phyloP scores from a whole-genome alignment of 2,113 vertebrate genomes.

The Paratilapia polleni region DNA sequence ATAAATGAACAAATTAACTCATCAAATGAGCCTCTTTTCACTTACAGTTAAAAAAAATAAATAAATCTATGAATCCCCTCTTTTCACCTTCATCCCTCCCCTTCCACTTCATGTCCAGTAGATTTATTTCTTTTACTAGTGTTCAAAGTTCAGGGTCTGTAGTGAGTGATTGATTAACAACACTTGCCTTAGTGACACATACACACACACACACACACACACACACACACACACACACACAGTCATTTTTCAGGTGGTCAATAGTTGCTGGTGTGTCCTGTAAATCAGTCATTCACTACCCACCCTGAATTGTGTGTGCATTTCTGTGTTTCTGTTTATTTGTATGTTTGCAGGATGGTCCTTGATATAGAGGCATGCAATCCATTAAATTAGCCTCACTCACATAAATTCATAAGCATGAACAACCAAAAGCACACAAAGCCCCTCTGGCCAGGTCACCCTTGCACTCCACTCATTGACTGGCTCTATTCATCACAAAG shows the following conservation, averaged over 20 bases:
- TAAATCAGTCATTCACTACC: slow-evolving; percentile 58
- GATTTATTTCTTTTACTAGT: slow-evolving; percentile 61
- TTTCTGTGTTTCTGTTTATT: not conserved
- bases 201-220: slow-evolving; percentile 31
- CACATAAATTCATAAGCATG: slow-evolving; percentile 36
- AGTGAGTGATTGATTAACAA: slow-evolving; percentile 71
- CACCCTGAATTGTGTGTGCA: slow-evolving; percentile 22
- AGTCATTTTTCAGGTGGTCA: slow-evolving; percentile 63
- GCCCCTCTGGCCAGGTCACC: slow-evolving; percentile 16
- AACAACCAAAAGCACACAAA: slow-evolving; percentile 26
- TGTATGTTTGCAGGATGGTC: slow-evolving; percentile 5
- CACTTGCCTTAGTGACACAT: slow-evolving; percentile 39
- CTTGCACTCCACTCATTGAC: slow-evolving; percentile 30
- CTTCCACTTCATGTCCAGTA: slow-evolving; percentile 27
- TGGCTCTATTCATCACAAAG: slow-evolving; percentile 39
- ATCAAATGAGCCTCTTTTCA: not conserved
- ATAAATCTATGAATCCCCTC: too few species aligned
- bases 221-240: slow-evolving; percentile 21
- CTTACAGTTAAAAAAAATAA: not conserved
- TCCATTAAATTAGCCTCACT: slow-evolving; percentile 62
- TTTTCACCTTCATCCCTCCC: slow-evolving; percentile 14
- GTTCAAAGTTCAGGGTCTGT: slow-evolving; percentile 74
- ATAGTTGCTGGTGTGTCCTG: slow-evolving; percentile 61
- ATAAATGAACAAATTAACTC: not conserved
- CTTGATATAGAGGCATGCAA: slow-evolving; percentile 59